These are phyloP conservation scores for Phalacrocorax aristotelis DNA, from an alignment of 2,113 vertebrate genomes.

Conservation along the genomic window DNA sequence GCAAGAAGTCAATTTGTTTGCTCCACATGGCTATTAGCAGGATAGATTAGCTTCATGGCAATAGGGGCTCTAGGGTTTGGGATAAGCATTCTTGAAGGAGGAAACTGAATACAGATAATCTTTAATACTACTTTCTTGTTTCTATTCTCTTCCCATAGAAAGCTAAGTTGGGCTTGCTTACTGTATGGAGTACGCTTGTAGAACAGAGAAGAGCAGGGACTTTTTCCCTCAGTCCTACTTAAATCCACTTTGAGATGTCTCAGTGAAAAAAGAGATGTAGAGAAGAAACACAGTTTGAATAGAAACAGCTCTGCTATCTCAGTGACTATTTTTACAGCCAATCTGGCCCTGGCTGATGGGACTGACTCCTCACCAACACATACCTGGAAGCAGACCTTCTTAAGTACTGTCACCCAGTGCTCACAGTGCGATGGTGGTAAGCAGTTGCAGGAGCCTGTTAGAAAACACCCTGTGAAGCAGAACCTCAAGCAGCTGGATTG, in stretches of 20 bases:
- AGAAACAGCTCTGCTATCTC: background rate
- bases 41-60: background rate
- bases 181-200: background rate
- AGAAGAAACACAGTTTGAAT: background rate
- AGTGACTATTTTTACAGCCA: background rate
- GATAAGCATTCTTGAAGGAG: background rate
- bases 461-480: background rate
- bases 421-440: background rate
- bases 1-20: conserved; percentile 16
- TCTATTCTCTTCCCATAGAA: background rate
- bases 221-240: background rate
- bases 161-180: background rate
- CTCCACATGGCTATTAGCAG: background rate
- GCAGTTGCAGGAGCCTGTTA: background rate
- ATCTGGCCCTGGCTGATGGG: background rate
- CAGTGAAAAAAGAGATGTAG: background rate
- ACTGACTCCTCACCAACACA: background rate
- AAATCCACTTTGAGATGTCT: background rate
- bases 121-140: background rate
- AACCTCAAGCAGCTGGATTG: background rate
- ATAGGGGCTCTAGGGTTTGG: background rate
- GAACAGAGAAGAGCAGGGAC: background rate
- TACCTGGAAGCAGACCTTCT: background rate
- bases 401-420: too few relatives aligned
- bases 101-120: background rate